A percentile compares a stretch with the other conserved stretches of the same genome.
These are phyloP conservation scores for Eilema depressum DNA, from an alignment of 2,888 invertebrate species.

Conservation along the genomic window DNA sequence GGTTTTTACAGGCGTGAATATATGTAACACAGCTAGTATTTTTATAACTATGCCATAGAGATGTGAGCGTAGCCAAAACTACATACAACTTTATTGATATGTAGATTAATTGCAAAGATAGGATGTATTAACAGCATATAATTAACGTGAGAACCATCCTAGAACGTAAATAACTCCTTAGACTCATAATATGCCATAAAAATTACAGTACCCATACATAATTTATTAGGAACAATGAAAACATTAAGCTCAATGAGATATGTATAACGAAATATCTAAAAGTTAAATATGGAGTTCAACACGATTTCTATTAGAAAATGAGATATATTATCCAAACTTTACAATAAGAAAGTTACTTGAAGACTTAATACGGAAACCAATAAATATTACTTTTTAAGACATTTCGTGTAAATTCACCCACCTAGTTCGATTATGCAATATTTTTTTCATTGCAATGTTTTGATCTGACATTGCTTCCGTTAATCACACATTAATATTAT, in stretches of 20 bases:
- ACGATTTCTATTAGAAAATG: conserved; percentile 18
- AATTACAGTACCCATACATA: conserved; percentile 5
- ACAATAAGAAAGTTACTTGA: conserved; percentile 35
- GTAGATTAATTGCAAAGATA: neutral
- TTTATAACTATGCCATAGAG: neutral
- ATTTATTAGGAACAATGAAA: conserved; percentile 12
- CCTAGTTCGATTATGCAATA: conserved; percentile 19
- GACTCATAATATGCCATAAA: neutral
- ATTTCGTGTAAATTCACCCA: conserved; percentile 1
- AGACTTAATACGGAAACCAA: conserved; percentile 26
- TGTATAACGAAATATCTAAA: neutral
- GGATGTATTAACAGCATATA: neutral
- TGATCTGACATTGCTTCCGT: conserved; percentile 32
- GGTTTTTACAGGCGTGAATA: too few relatives aligned
- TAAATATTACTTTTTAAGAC: conserved; percentile 23
- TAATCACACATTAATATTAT: conserved; percentile 24
- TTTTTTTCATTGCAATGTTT: conserved; percentile 26
- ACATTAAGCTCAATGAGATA: conserved; percentile 7
- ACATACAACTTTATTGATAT: neutral
- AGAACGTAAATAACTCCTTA: neutral
- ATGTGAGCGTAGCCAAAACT: neutral
- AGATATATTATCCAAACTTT: conserved; percentile 13
- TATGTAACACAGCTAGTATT: too few relatives aligned
- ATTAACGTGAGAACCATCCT: neutral
- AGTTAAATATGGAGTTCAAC: conserved; percentile 2